A percentile compares a stretch with the other conserved stretches of the same genome.
phyloP scores from a whole-genome alignment of 2,888 invertebrate genomes.

The Ormyrus labotus region DNA sequence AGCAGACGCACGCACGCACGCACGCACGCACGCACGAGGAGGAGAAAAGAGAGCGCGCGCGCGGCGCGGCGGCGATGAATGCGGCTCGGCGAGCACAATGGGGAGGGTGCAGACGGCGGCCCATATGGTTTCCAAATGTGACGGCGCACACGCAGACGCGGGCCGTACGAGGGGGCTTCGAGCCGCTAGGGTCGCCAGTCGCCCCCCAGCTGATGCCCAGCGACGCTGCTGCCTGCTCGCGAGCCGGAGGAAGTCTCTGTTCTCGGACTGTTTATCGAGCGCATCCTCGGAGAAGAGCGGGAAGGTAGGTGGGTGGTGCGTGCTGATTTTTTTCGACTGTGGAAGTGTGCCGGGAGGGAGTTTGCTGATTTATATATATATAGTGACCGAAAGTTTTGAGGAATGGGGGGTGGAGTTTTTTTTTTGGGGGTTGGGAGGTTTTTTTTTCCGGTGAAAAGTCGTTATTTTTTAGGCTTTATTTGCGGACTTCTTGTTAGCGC shows the following conservation, averaged over 20 bases:
- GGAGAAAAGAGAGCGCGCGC: background rate
- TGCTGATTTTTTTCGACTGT: too few relatives aligned
- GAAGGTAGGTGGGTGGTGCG: background rate
- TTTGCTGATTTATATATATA: too few relatives aligned
- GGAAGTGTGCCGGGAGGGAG: too few relatives aligned
- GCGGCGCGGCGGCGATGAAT: background rate
- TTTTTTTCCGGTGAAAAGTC: too few relatives aligned
- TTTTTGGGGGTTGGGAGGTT: too few relatives aligned
- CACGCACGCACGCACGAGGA: background rate
- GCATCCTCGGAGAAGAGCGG: background rate
- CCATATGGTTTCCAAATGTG: slow-evolving; percentile 52
- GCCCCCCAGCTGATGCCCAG: slow-evolving; percentile 50
- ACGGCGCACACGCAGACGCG: slow-evolving; percentile 24
- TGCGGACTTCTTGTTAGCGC: too few relatives aligned
- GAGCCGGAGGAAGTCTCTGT: too few relatives aligned
- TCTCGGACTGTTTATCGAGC: background rate
- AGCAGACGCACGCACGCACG: background rate
- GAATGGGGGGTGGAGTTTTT: too few relatives aligned
- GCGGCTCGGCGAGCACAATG: background rate
- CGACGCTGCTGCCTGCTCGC: too few relatives aligned
- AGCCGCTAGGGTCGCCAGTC: slow-evolving; percentile 9
- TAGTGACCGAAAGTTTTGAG: too few relatives aligned
- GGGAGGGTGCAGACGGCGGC: slow-evolving; percentile 27
- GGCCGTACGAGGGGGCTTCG: background rate
- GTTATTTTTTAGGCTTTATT: too few relatives aligned